Evolutionary conservation across 1,140 invertebrate genomes (phyloP).

Genomic region (Drosophila arizonae): DNA sequence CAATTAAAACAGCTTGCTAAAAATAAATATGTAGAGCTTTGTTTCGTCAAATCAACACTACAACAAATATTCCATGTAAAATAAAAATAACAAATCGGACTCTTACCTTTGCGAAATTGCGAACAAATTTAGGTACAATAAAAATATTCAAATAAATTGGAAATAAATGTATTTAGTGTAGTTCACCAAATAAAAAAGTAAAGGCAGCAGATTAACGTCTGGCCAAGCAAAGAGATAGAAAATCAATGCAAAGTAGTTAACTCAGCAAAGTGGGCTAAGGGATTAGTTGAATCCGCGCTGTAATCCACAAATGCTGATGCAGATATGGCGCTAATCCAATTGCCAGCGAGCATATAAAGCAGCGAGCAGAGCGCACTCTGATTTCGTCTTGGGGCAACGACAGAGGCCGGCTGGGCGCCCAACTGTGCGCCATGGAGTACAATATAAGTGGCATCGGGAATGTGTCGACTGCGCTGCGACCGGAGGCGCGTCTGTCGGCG

Average conservation of each 20-base stretch:
- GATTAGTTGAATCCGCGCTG: slow-evolving; percentile 62
- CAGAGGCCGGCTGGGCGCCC: slow-evolving; percentile 30
- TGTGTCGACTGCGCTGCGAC: slow-evolving; percentile 63
- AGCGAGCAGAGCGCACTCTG: slow-evolving; percentile 13
- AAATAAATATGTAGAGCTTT: no score
- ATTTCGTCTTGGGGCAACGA: slow-evolving; percentile 67
- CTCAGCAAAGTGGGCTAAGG: slow-evolving; percentile 47
- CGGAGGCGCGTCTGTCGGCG: slow-evolving; percentile 64
- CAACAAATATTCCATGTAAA: no score
- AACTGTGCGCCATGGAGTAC: slow-evolving; percentile 51
- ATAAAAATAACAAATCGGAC: no score
- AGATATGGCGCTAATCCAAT: slow-evolving; percentile 57
- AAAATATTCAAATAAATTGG: no score
- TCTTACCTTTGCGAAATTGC: no score
- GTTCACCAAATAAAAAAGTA: background rate
- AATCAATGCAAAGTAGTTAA: slow-evolving; percentile 56
- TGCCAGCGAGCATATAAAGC: slow-evolving; percentile 49
- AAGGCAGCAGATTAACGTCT: slow-evolving; percentile 16
- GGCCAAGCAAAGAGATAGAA: background rate
- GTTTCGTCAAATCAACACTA: no score
- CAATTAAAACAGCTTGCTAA: no score
- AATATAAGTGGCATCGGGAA: slow-evolving; percentile 54
- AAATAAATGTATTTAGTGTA: no score
- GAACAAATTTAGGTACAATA: no score
- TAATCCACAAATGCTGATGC: slow-evolving; percentile 53